Base-by-base conservation (phyloP, 2,888 invertebrate species). In the Tinea pellionella region DNA sequence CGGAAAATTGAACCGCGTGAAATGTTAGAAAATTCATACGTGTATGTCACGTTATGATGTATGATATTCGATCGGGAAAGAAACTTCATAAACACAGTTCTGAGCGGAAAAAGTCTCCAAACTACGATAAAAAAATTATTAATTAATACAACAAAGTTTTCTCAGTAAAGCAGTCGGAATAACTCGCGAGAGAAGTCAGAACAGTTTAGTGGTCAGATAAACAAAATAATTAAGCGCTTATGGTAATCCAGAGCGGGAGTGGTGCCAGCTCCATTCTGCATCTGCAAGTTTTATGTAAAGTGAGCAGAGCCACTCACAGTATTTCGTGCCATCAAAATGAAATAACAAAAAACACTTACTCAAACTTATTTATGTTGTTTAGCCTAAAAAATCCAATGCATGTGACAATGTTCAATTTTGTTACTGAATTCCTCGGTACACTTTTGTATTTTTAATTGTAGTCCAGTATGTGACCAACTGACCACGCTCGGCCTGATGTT, bases 171-270 rank as follows among this genome's bases (percentile, higher is more conserved):
- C 47, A 47, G 47, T 47, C 15, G 9, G 47, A 15, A 13, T 53
- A 53, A 53, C 53, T 53, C 19, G 53, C 12, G 18, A 53, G 53
- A 61, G 61, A 66, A 75, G 72, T 74, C 73, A 68, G 68, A 71
- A 73, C 74, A 72, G 75, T 78, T 78, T 77, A 79, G 74, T 77
- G 80, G 80, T 79, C 77, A 80, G 78, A 80, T 78, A 80, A 80
- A 81, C 80, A 77, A 80, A 80, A 81, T 79, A 80, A 80, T 78
- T 78, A 80, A 80, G 73, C 77, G 73, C 72, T 78, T 75, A 78
- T 77, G 78, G 71, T 73, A 74, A 75, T 73, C 65, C 64, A 64
- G 64, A 18, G 24, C 32, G 60, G 60, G 61, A 61, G 47, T 53
- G 61, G 37, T 60, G 61, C 60, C 37, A 56, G 47, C 57, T 57